A percentile compares a stretch with the other conserved stretches of the same genome.
Conservation (phyloP, 2,113 vertebrate genomes). For the Oxyruncus cristatus region DNA sequence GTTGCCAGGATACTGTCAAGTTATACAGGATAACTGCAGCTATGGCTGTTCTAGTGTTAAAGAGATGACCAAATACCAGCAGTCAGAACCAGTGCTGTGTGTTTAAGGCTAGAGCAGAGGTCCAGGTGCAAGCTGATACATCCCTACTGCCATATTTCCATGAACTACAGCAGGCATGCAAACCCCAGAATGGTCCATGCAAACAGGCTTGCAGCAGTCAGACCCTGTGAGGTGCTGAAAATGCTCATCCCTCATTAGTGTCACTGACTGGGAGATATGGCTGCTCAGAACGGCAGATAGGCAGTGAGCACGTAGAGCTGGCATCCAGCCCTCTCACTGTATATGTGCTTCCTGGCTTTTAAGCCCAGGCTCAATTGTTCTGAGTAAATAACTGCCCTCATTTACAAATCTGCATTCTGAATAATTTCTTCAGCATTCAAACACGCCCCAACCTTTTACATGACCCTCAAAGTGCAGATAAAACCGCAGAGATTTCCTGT, state of each 20-base stretch:
- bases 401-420: constrained; percentile 56
- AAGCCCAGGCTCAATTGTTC: constrained; percentile 15
- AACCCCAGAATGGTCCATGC: not conserved
- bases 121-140: not conserved
- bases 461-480: constrained; percentile 17
- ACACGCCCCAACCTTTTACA: constrained; percentile 24
- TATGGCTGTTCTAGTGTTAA: not conserved
- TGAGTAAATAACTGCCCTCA: not conserved
- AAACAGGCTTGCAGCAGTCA: not conserved
- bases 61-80: not conserved
- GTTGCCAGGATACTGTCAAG: constrained; percentile 43
- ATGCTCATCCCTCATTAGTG: not conserved
- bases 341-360: constrained; percentile 43
- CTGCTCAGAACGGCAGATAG: not conserved
- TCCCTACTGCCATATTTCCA: not conserved
- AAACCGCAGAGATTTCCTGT: constrained; percentile 48
- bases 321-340: not conserved
- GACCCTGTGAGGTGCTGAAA: not conserved
- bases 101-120: not conserved
- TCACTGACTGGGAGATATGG: not conserved
- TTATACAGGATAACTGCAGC: not conserved
- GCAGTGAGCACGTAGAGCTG: not conserved
- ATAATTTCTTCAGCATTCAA: constrained; percentile 44
- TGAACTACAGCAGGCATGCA: not conserved
- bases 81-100: not conserved